A percentile compares a stretch with the other conserved stretches of the same genome.
Conservation (phyloP, 2,797 vertebrate species). For the Thripadectes ignobilis region DNA sequence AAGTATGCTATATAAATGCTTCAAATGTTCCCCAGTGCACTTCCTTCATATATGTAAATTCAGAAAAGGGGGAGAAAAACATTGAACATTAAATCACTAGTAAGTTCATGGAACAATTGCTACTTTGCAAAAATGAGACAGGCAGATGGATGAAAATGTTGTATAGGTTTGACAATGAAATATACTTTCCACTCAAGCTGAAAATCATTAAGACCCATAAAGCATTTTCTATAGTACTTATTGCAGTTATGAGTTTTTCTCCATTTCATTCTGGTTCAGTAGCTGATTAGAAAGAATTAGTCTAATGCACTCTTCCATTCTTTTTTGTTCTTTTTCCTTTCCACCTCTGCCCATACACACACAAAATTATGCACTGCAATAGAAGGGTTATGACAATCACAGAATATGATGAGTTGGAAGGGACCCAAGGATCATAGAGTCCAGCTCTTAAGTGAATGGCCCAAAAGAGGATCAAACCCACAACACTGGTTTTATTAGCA, state of each 20-base stretch:
- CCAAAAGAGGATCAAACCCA: neutral
- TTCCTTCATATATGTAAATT: neutral
- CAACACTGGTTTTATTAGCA: neutral
- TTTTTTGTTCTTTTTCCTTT: neutral
- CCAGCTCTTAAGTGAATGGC: neutral
- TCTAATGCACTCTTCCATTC: neutral
- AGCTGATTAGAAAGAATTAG: neutral
- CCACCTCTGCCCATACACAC: no score
- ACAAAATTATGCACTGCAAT: neutral
- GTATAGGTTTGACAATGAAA: conserved; percentile 9
- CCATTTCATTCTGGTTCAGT: neutral
- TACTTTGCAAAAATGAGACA: neutral
- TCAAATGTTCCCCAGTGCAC: neutral
- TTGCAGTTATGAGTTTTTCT: neutral
- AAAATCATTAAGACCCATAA: conserved; percentile 9
- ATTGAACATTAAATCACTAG: neutral
- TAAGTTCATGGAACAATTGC: neutral
- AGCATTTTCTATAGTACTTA: conserved; percentile 16
- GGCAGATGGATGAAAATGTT: conserved; percentile 39
- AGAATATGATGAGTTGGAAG: neutral
- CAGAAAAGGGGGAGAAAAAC: neutral
- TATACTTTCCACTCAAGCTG: neutral
- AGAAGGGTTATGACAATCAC: neutral
- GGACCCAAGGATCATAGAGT: neutral
- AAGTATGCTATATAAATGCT: neutral